A percentile compares a stretch with the other conserved stretches of the same genome.
Evolutionary conservation across 2,113 vertebrate species (phyloP).

Genomic region (Odocoileus virginianus): DNA sequence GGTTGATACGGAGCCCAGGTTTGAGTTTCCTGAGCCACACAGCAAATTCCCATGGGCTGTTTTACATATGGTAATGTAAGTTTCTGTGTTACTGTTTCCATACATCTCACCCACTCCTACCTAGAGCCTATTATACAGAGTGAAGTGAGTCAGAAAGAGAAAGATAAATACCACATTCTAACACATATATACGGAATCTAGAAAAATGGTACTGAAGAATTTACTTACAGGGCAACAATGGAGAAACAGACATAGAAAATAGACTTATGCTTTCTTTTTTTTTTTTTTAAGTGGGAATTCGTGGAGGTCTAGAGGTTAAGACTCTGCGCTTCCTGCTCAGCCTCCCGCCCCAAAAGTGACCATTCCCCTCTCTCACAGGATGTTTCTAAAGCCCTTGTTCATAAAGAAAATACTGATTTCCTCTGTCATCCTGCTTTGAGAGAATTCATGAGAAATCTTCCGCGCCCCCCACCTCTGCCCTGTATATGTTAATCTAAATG

Average conservation of each 20-base stretch:
- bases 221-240: neutral
- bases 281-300: neutral
- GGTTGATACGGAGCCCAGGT: neutral
- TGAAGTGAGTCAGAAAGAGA: neutral
- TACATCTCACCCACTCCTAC: neutral
- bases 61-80: neutral
- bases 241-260: neutral
- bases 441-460: constrained; percentile 7
- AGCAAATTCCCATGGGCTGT: neutral
- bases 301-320: neutral
- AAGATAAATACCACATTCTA: neutral
- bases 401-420: constrained; percentile 1
- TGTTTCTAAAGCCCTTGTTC: neutral
- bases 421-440: neutral
- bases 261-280: neutral
- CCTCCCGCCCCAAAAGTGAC: neutral
- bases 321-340: neutral
- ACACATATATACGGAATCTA: neutral
- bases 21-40: neutral
- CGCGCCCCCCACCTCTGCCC: rapidly evolving
- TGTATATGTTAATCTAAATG: neutral
- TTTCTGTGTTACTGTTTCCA: neutral
- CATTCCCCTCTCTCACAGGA: neutral
- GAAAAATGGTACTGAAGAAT: neutral
- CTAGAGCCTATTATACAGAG: neutral